Evolutionary conservation across 2,888 invertebrate species (phyloP).

Genomic region (Erebia aethiops): DNA sequence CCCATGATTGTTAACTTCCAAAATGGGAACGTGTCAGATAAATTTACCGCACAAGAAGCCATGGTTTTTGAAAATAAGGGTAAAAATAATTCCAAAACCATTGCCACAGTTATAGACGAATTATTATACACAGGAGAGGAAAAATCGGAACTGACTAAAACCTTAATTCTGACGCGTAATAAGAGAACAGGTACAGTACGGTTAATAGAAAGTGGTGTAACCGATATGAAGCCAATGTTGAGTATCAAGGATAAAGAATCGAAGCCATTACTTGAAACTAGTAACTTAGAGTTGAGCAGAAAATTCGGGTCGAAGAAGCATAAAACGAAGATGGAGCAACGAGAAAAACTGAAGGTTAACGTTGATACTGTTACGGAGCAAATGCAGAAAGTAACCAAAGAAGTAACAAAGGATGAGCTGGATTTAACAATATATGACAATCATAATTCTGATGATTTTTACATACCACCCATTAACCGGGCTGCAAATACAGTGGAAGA

Average conservation of each 20-base stretch:
- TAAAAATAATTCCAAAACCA: conserved; percentile 47
- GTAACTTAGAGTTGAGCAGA: conserved; percentile 76
- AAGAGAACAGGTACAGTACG: conserved; percentile 66
- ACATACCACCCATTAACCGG: conserved; percentile 78
- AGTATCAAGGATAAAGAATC: conserved; percentile 48
- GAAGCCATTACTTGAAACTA: conserved; percentile 52
- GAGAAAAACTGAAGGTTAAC: conserved; percentile 82
- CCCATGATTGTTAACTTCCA: conserved; percentile 64
- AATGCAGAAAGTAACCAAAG: conserved; percentile 79
- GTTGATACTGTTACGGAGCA: conserved; percentile 82
- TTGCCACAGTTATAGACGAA: conserved; percentile 53
- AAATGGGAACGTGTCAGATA: conserved; percentile 63
- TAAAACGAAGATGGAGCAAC: conserved; percentile 83
- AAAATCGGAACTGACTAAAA: conserved; percentile 55
- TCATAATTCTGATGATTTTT: conserved; percentile 66
- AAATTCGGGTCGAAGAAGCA: conserved; percentile 86
- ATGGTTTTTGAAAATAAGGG: conserved; percentile 50
- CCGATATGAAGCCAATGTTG: conserved; percentile 59
- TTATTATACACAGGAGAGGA: conserved; percentile 66
- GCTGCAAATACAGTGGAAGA: conserved; percentile 67
- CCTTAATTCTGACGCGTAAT: conserved; percentile 60
- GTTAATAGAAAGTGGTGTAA: conserved; percentile 58
- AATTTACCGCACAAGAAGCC: conserved; percentile 54
- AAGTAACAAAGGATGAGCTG: conserved; percentile 54
- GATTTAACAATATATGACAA: conserved; percentile 63